Percentiles rank a stretch among this genome's conserved stretches.
These are phyloP conservation scores for Aricia artaxerxes DNA, from an alignment of 2,888 invertebrate genomes.

Conservation along the genomic window DNA sequence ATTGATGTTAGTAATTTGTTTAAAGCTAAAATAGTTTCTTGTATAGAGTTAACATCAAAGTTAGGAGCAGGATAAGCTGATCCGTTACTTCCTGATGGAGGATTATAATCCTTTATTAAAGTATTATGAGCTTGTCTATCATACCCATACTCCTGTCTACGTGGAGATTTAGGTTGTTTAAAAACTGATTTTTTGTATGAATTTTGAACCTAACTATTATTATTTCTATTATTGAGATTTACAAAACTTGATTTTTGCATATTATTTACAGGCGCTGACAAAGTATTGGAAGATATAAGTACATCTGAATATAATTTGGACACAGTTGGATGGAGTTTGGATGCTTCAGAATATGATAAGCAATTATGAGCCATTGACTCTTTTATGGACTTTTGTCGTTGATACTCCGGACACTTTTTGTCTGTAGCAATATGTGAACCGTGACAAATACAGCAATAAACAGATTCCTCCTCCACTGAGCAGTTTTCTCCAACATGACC, in stretches of 20 bases:
- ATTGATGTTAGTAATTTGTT: background rate
- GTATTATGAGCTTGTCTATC: background rate
- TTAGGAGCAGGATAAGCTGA: background rate
- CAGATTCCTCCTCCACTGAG: slow-evolving; percentile 26
- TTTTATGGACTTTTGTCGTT: slow-evolving; percentile 35
- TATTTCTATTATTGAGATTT: no score
- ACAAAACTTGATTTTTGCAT: no score
- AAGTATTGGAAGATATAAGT: background rate
- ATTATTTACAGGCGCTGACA: no score
- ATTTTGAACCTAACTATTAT: no score
- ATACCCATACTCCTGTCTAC: background rate
- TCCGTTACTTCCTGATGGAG: slow-evolving; percentile 3
- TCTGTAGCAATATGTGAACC: slow-evolving; percentile 32
- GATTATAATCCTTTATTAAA: slow-evolving; percentile 1
- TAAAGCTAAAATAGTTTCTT: background rate
- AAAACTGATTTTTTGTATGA: no score
- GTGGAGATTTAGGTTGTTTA: no score
- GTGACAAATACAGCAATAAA: slow-evolving; percentile 32
- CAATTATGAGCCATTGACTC: slow-evolving; percentile 34
- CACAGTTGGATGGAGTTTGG: slow-evolving; percentile 1
- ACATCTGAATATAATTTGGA: slow-evolving; percentile 16
- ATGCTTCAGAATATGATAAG: slow-evolving; percentile 27
- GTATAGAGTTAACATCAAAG: background rate
- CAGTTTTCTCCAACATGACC: slow-evolving; percentile 34
- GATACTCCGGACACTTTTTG: slow-evolving; percentile 34